A percentile compares a stretch with the other conserved stretches of the same genome.
Conservation (phyloP, 2,888 invertebrate species). For the Drosophila monieri region DNA sequence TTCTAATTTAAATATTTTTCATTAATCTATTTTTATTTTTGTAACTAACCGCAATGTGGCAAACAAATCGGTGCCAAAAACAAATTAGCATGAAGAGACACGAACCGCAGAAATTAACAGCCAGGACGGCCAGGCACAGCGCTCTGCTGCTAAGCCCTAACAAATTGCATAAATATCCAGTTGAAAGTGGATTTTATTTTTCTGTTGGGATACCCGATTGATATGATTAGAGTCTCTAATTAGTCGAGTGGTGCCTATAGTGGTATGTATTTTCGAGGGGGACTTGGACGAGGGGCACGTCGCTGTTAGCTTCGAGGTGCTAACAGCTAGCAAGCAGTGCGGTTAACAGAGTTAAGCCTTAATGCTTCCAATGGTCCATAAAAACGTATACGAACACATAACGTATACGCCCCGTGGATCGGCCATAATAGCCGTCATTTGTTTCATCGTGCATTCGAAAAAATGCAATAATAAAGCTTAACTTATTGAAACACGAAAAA, state of each 20-base stretch:
- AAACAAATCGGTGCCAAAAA: slow-evolving; percentile 19
- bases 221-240: slow-evolving; percentile 31
- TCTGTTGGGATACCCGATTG: slow-evolving; percentile 7
- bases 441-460: slow-evolving; percentile 2
- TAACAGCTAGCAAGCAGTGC: slow-evolving; percentile 31
- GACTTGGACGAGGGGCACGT: neutral
- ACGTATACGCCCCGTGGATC: slow-evolving; percentile 22
- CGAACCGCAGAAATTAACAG: slow-evolving; percentile 29
- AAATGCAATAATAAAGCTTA: slow-evolving; percentile 7
- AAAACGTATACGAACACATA: neutral
- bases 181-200: slow-evolving; percentile 16
- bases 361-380: neutral
- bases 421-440: slow-evolving; percentile 21
- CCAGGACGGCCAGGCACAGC: slow-evolving; percentile 7
- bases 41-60: slow-evolving; percentile 9
- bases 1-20: neutral
- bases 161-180: slow-evolving; percentile 31
- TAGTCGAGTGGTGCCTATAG: neutral
- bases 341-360: slow-evolving; percentile 19
- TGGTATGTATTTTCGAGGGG: neutral
- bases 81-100: slow-evolving; percentile 19
- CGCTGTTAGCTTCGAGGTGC: slow-evolving; percentile 3
- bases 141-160: slow-evolving; percentile 1
- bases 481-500: neutral
- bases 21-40: neutral